These are phyloP conservation scores for Salvelinus sp. DNA, from an alignment of 2,113 vertebrate species.

Conservation along the genomic window DNA sequence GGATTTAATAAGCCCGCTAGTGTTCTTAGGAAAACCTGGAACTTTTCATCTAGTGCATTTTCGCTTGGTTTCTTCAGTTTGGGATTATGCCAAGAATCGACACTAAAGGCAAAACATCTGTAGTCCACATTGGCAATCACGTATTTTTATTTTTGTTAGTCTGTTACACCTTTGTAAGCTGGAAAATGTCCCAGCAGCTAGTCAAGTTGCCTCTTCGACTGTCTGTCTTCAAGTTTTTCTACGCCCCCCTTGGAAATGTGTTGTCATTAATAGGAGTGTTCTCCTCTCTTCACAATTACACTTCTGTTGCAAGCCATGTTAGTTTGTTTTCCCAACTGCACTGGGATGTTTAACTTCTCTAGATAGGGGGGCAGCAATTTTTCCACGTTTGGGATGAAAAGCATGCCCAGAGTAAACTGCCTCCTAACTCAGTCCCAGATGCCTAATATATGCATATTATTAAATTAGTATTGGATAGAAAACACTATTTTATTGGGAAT, in stretches of 20 bases:
- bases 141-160: constrained; percentile 92
- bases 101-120: constrained; percentile 89
- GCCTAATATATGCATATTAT: too few species aligned
- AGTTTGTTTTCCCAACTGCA: constrained; percentile 18
- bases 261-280: constrained; percentile 28
- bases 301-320: constrained; percentile 18
- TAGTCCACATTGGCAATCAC: constrained; percentile 89
- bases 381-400: too few species aligned
- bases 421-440: too few species aligned
- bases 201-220: constrained; percentile 66
- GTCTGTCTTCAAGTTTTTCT: constrained; percentile 57
- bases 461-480: too few species aligned
- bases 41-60: constrained; percentile 91
- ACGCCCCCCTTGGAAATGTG: constrained; percentile 54
- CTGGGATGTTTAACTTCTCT: constrained; percentile 13
- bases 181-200: constrained; percentile 73
- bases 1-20: constrained; percentile 98
- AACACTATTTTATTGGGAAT: too few species aligned
- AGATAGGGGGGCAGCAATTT: too few species aligned
- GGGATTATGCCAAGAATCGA: constrained; percentile 81
- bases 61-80: constrained; percentile 83
- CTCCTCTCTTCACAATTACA: constrained; percentile 15
- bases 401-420: too few species aligned
- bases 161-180: constrained; percentile 83
- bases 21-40: constrained; percentile 87